These are phyloP conservation scores for Sebastes baramenuke DNA, from an alignment of 2,797 vertebrate species.

Conservation along the genomic window DNA sequence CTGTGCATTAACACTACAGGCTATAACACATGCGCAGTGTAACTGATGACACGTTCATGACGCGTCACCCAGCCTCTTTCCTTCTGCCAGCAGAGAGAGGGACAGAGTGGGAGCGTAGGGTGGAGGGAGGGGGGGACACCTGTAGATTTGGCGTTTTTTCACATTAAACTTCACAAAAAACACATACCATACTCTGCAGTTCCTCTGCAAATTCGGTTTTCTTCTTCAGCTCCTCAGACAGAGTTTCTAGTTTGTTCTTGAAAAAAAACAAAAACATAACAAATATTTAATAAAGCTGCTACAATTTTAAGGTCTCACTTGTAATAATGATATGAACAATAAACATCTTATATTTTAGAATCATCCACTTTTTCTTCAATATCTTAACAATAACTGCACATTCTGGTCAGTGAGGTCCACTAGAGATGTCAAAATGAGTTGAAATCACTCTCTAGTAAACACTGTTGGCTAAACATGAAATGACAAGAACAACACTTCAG, in stretches of 20 bases:
- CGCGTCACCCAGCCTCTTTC: too few species aligned
- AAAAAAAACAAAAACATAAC: neutral
- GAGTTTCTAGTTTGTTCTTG: conserved; percentile 65
- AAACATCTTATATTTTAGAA: neutral
- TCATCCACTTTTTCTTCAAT: neutral
- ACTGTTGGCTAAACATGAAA: neutral
- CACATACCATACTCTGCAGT: conserved; percentile 75
- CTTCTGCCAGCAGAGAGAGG: too few species aligned
- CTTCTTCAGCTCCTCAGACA: conserved; percentile 70
- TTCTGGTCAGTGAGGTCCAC: neutral
- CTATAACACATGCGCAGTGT: too few species aligned
- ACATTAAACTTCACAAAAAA: neutral
- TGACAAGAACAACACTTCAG: accelerated
- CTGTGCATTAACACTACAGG: too few species aligned
- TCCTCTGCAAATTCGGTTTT: conserved; percentile 66
- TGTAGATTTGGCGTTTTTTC: too few species aligned
- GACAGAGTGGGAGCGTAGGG: too few species aligned
- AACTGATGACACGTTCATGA: too few species aligned
- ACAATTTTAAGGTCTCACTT: neutral
- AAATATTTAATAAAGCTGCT: neutral
- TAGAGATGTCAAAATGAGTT: neutral
- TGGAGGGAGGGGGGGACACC: too few species aligned
- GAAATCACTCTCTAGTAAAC: neutral
- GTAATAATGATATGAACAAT: neutral
- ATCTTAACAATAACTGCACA: neutral